These are phyloP conservation scores for Psittacula echo DNA, from an alignment of 2,797 vertebrate genomes.

Conservation along the genomic window DNA sequence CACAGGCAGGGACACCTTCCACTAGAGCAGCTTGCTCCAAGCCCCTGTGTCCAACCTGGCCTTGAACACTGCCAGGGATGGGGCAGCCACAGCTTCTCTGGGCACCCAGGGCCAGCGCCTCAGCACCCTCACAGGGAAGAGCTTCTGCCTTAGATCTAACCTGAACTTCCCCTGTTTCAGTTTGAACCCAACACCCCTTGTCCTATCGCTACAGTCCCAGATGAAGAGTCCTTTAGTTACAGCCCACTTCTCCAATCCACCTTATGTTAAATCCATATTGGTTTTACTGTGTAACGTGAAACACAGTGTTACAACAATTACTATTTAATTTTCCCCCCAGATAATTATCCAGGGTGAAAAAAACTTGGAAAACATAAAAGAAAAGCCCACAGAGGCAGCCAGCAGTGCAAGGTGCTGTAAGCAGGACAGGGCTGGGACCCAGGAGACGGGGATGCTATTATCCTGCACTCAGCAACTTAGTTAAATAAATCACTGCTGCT, in stretches of 20 bases:
- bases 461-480: fast-evolving
- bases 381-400: neutral
- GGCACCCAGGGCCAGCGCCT: neutral
- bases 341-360: neutral
- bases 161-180: neutral
- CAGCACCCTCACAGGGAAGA: neutral
- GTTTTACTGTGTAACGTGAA: neutral
- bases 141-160: neutral
- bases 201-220: neutral
- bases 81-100: too few relatives aligned
- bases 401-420: fast-evolving
- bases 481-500: neutral
- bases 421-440: neutral
- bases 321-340: neutral
- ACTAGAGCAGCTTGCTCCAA: too few relatives aligned
- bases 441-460: neutral
- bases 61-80: too few relatives aligned
- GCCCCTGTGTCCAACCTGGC: too few relatives aligned
- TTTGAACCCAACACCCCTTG: neutral
- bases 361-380: too few relatives aligned
- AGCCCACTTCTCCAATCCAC: neutral
- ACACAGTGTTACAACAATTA: neutral
- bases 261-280: too few relatives aligned
- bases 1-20: too few relatives aligned
- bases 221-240: neutral